Evolutionary conservation across 1,140 invertebrate species (phyloP), one percentile per base, ranked within the genome.

Genomic region (Drosophila nebulosa): DNA sequence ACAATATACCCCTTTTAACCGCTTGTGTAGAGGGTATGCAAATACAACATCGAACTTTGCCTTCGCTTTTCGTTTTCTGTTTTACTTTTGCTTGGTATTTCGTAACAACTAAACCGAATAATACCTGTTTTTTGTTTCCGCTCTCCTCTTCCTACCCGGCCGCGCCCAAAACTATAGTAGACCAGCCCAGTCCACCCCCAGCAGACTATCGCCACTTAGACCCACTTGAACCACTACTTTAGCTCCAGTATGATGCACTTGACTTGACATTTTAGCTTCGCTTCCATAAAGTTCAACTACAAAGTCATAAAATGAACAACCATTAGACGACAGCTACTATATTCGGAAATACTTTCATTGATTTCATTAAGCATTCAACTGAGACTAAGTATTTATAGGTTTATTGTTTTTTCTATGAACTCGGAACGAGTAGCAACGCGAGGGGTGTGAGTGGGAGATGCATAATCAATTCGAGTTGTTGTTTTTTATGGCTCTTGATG

Each of bases 41-140:
- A 18, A 27, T 35, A 26, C 10, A 36, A 36, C 52, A 53, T 62
- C 21, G 36, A 21, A 30, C 18, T 64, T 69, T 68, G 56, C 16
- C 2, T 64, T 66, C 61, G 57, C 22, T 51, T 66, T 68, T 74
- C 53, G 26, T 62, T 73, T 69, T 78, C 56, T 42, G 35, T 58
- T 62, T 78, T 35, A 30, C 53, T 63, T 79, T 35, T 51, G 46
- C 62, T 46, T 52, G 58, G 62, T 53, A 85, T 85, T 86, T 85
- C 80, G 81, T 85, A 85, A 85, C 66, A 85, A 39, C 42, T 56
- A 70, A 67, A 65, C 60, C 55, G 59, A 85, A 85, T 46, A 79
- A 79, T 80, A 84, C 70, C 71, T 67, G 71, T 74, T 74, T 52
- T 24, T 22, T 46, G 52, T 27, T 42, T 18, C 51, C 39, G n/a